phyloP scores from a whole-genome alignment of 64 coral and sea anemone genomes.

The Trachythela sp. region DNA sequence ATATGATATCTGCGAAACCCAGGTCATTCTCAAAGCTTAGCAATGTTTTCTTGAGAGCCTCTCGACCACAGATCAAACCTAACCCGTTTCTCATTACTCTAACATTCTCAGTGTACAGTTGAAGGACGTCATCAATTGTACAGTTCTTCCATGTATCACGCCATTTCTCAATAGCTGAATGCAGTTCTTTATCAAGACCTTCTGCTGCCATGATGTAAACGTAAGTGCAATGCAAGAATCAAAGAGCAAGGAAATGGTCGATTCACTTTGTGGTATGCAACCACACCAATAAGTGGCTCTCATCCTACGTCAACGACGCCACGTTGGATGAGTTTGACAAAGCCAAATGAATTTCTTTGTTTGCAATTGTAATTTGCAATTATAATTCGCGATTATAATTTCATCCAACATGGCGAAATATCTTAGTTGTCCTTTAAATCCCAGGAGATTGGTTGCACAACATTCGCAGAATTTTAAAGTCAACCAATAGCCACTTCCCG shows the following conservation, averaged over 20 bases:
- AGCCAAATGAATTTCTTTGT: no score
- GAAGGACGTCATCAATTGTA: not conserved
- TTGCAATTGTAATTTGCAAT: no score
- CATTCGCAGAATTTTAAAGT: no score
- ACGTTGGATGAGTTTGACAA: no score
- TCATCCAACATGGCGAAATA: no score
- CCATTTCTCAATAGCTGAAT: not conserved
- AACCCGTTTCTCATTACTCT: constrained; percentile 35
- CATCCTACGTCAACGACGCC: no score
- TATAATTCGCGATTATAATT: no score
- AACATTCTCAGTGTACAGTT: constrained; percentile 27
- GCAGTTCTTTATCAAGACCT: not conserved
- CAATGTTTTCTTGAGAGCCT: constrained; percentile 13
- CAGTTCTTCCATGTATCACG: not conserved
- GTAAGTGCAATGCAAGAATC: not conserved
- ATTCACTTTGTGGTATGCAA: not conserved
- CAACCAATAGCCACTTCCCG: no score
- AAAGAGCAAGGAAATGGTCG: not conserved
- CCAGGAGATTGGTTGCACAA: no score
- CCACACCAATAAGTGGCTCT: no score
- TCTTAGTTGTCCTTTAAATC: no score
- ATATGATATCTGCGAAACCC: constrained; percentile 22
- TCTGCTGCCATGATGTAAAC: not conserved
- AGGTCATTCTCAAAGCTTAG: not conserved
- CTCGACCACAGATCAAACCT: not conserved